Evolutionary conservation across 2,113 vertebrate genomes (phyloP), one percentile per base, ranked within the genome.

Genomic region (Abramis brama): DNA sequence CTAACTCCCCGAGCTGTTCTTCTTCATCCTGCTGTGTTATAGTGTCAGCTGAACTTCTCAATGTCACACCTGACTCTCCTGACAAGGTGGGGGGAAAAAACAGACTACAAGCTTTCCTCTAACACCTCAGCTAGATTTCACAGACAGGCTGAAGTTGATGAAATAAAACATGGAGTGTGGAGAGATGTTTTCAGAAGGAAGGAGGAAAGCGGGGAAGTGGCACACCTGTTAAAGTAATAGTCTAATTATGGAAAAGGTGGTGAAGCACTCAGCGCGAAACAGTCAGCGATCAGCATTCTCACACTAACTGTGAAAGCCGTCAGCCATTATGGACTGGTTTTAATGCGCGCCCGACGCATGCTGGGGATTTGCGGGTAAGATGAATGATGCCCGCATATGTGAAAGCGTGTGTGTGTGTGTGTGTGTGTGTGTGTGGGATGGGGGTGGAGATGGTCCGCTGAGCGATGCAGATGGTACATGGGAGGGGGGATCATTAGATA

Each of bases 161-260:
- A 86, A 89, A 91, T 86, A 91, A 90, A 91, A 91, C 87, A 68
- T 89, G 86, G 92, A 90, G 89, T 91, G 91, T 91, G 88, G 89
- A 86, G 83, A 81, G 85, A 80, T 73, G 64, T 86, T 55, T 86
- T 55, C 47, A 86, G 78, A 55, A 85, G 86, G 87, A 87, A 85
- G 25, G 59, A 60, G 52, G 87, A 84, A 71, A 85, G 43, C 86
- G 87, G 91, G 85, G 92, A 93, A 91, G 86, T 92, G 87, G 85
- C 86, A 86, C 92, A 94, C 92, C 92, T 95, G 93, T 90, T 92
- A 92, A 91, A 93, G 90, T 94, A 94, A 93, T 94, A 90, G 85
- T 94, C 93, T 95, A 94, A 94, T 95, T 94, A 94, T 93, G 92
- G 92, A 93, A 92, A 90, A 94, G 92, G 93, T 93, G 93, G 92